Evolutionary conservation across 1,140 invertebrate species (phyloP).

Genomic region (Drosophila nebulosa): DNA sequence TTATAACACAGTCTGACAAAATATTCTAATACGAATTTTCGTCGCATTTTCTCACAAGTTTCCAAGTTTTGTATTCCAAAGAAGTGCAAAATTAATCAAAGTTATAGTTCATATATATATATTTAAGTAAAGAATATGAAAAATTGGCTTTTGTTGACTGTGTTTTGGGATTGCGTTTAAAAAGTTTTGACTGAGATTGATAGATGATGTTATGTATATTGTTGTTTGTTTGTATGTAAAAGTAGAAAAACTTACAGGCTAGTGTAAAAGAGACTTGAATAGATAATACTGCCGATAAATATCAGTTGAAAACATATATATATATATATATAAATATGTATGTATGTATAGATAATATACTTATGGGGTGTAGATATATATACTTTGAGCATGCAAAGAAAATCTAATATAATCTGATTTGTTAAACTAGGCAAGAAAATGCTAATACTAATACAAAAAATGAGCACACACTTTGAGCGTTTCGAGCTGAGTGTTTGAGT

Average conservation of each 20-base stretch:
- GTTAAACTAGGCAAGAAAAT: slow-evolving; percentile 63
- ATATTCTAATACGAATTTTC: not conserved
- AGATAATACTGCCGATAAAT: slow-evolving; percentile 59
- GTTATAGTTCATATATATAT: not conserved
- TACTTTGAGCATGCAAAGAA: slow-evolving; percentile 54
- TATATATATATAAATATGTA: slow-evolving; percentile 4
- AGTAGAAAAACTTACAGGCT: slow-evolving; percentile 50
- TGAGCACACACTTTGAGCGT: slow-evolving; percentile 43
- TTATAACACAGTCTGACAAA: not conserved
- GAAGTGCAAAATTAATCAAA: not conserved
- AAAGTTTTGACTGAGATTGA: slow-evolving; percentile 1
- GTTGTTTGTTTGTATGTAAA: slow-evolving; percentile 30
- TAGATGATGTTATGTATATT: slow-evolving; percentile 31
- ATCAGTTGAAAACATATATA: not conserved
- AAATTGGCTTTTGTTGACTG: not conserved
- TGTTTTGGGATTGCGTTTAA: not conserved
- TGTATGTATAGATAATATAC: slow-evolving; percentile 39
- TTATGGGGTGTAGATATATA: slow-evolving; percentile 41
- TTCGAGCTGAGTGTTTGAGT: slow-evolving; percentile 42
- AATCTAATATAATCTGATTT: slow-evolving; percentile 33
- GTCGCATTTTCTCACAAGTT: not conserved
- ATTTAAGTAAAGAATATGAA: not conserved
- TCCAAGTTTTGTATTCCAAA: not conserved
- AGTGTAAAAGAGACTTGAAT: slow-evolving; percentile 43
- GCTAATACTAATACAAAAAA: slow-evolving; percentile 50